Evolutionary conservation across 2,888 invertebrate genomes (phyloP).

Genomic region (Morinoia aosen): DNA sequence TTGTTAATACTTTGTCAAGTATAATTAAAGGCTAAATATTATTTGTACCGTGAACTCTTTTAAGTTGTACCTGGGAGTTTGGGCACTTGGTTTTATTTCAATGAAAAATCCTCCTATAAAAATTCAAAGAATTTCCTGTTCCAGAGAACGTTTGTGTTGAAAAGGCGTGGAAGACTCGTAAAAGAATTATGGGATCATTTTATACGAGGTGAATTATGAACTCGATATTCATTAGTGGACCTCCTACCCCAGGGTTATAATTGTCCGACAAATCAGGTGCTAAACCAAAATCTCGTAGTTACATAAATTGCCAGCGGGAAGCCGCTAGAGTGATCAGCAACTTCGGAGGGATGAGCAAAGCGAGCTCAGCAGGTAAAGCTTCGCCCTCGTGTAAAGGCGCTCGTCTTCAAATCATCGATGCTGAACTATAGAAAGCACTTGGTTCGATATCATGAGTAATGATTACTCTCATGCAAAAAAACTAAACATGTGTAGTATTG

Average conservation of each 20-base stretch:
- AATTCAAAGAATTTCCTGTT: not conserved
- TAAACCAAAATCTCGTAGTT: constrained; percentile 23
- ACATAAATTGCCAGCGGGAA: constrained; percentile 33
- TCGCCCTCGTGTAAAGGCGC: not conserved
- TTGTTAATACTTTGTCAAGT: no score
- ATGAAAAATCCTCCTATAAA: not conserved
- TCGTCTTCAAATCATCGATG: not conserved
- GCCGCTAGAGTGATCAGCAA: not conserved
- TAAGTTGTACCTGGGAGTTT: not conserved
- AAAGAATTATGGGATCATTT: not conserved
- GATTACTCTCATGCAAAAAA: not conserved
- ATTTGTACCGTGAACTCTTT: not conserved
- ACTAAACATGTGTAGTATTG: no score
- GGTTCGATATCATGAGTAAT: not conserved
- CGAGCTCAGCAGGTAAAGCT: not conserved
- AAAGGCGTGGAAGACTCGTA: not conserved
- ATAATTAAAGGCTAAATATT: no score
- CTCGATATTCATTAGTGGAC: constrained; percentile 30
- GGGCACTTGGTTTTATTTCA: not conserved
- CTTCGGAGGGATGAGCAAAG: not conserved
- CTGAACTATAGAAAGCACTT: not conserved
- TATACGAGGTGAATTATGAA: not conserved
- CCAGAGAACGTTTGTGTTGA: not conserved
- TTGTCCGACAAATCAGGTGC: constrained; percentile 46
- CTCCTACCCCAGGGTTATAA: constrained; percentile 19